A percentile compares a stretch with the other conserved stretches of the same genome.
Evolutionary conservation across 2,113 vertebrate species (phyloP).

Genomic region (Cathartes aura): DNA sequence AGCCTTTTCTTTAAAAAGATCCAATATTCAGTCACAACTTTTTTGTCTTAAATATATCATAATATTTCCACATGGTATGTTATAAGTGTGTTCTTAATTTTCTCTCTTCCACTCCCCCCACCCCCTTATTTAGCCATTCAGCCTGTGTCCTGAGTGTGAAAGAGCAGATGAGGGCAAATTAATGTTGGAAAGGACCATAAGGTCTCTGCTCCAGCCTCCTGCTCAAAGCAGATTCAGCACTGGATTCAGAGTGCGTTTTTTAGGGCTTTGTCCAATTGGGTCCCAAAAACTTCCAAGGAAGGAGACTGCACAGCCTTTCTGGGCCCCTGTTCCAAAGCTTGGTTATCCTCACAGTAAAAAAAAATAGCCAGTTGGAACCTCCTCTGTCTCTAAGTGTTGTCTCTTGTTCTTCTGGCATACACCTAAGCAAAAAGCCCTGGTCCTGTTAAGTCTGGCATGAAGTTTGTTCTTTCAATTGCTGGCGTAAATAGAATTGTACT

Average conservation of each 20-base stretch:
- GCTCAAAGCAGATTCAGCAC: background rate
- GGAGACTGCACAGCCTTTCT: background rate
- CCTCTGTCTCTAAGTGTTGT: too few relatives aligned
- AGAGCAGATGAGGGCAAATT: background rate
- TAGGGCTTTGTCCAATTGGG: background rate
- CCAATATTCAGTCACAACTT: background rate
- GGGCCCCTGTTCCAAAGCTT: background rate
- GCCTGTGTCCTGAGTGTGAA: background rate
- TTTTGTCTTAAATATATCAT: background rate
- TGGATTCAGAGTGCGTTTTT: background rate
- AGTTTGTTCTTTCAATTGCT: background rate
- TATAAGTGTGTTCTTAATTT: background rate
- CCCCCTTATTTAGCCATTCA: background rate
- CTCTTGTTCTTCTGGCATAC: background rate
- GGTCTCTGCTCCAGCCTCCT: background rate
- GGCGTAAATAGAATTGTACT: background rate
- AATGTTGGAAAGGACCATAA: background rate
- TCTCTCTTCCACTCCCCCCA: rapidly evolving
- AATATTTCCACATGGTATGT: background rate
- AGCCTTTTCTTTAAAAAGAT: background rate
- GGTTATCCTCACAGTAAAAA: background rate
- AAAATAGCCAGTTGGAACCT: rapidly evolving
- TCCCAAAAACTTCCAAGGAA: background rate
- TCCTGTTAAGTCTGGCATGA: too few relatives aligned
- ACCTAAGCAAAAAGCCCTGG: too few relatives aligned